Base-by-base conservation (phyloP, 2,888 invertebrate species). In the Lycocerus yunnanus region DNA sequence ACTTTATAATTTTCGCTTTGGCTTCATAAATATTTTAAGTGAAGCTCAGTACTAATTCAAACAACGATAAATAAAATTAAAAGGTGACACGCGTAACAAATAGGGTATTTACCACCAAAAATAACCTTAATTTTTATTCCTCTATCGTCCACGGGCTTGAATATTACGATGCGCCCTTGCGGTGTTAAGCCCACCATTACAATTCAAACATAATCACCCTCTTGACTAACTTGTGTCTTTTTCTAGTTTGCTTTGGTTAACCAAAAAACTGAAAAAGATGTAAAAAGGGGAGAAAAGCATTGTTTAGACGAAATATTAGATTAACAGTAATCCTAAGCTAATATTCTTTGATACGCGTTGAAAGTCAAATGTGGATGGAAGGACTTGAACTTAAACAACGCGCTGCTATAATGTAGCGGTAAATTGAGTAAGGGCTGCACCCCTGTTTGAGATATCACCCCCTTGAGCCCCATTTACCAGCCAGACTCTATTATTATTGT, bases 401-500 rank as follows among this genome's bases (percentile, higher is more conserved):
- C 85, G 82, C 84, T 80, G 83, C 83, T 85, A 87, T 87, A 87
- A 87, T 87, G 87, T 87, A 84, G 87, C 87, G 87, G 86, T 86
- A 87, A 87, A 87, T 87, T 87, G 87, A 84, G 85, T 84, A 80
- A 83, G 84, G 84, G 84, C 74, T 72, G 77, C 79, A 77, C 74
- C 83, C 81, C 81, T 81, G 77, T 82, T 82, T 86, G 87, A 87
- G 85, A 84, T 87, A 87, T 87, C 86, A 87, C 86, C 85, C 87
- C 86, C 87, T 69, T 79, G 86, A 84, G 87, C 83, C 85, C 86
- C 87, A 87, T 87, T 87, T 86, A 84, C 84, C 85, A 84, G 85
- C 84, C 86, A 84, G 85, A 86, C 86, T 87, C 87, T 87, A 87
- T 87, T 87, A 87, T 87, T 87, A 87, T 87, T 87, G 86, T 86